Evolutionary conservation across 2,888 invertebrate species (phyloP).

Genomic region (Netelia melanura): DNA sequence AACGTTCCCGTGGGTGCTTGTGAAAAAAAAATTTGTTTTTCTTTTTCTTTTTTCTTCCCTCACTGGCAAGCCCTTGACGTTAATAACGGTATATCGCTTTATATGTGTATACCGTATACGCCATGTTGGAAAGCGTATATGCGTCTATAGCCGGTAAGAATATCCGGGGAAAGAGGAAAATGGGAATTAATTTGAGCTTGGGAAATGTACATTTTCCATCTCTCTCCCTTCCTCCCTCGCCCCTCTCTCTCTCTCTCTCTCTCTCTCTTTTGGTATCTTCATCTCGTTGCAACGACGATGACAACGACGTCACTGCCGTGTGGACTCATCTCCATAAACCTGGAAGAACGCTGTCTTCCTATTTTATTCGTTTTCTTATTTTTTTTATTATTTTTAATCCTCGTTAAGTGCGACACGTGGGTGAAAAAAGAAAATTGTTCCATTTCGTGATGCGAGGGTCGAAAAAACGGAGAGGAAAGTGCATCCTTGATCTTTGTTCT

Average conservation of each 20-base stretch:
- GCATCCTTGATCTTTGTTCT: not conserved
- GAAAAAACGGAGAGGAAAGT: not conserved
- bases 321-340: conserved; percentile 23
- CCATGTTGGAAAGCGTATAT: not conserved
- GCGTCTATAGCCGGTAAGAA: conserved; percentile 3
- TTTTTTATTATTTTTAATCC: not conserved
- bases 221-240: not conserved
- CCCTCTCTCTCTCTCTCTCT: not conserved
- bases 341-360: not conserved
- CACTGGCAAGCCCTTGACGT: conserved; percentile 30
- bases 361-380: not conserved
- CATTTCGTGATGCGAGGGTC: not conserved
- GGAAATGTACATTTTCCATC: conserved; percentile 16
- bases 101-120: not conserved
- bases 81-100: conserved; percentile 42
- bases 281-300: not conserved
- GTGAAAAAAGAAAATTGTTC: not conserved
- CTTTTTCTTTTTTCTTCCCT: conserved; percentile 21
- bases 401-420: conserved; percentile 33
- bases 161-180: conserved; percentile 31
- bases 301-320: not conserved
- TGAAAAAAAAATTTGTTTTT: conserved; percentile 1
- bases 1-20: conserved; percentile 6
- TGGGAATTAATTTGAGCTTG: conserved; percentile 47
- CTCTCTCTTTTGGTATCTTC: not conserved